Base-by-base conservation (phyloP, 2,797 vertebrate genomes). In the Chaetophractus vellerosus region DNA sequence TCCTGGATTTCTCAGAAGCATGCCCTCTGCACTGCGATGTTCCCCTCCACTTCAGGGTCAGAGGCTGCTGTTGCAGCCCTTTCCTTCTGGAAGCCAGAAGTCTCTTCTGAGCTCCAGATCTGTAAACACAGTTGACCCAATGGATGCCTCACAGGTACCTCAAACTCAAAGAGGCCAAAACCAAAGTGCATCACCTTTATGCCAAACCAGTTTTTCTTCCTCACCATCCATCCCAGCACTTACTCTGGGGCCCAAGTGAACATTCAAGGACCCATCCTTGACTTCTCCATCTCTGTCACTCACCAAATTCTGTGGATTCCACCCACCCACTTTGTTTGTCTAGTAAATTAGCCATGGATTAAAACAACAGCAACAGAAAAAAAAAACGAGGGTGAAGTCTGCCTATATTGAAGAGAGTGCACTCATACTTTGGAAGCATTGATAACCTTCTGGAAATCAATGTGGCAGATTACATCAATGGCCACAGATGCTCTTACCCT, bases 21-120 rank as follows among this genome's bases (percentile, higher is more conserved):
- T 2, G 2, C 26, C 19, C 18, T 68, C 33, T 4, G 5, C 15
- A 3, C 28, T 10, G 31, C 26, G 1, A 1, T 0, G 6, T 10
- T 61, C 26, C 31, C 4, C 33, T 33, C n/a, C 2, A 0, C 14
- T 9, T 33, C 28, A 9, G 55, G 55, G 21, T 33, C 33, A 72
- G 66, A 48, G 59, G 4, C 55, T n/a, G 6, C 12, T 1, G 5
- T 3, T 8, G 82, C n/a, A 23, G 24, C 74, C 74, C 69, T 61
- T 75, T 19, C 50, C 6, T 36, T 52, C 72, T 0, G 63, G 63
- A 28, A 52, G 12, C 18, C 41, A 38, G 24, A 50, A 5, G 5
- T 61, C 74, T 69, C 33, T 48, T 82, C 72, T 28, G 66, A 80
- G 76, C 71, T 59, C 75, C 85, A 36, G 63, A 10, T 78, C 68